These are phyloP conservation scores for Euura saliciscinereae DNA, from an alignment of 1,140 invertebrate genomes.

Conservation along the genomic window DNA sequence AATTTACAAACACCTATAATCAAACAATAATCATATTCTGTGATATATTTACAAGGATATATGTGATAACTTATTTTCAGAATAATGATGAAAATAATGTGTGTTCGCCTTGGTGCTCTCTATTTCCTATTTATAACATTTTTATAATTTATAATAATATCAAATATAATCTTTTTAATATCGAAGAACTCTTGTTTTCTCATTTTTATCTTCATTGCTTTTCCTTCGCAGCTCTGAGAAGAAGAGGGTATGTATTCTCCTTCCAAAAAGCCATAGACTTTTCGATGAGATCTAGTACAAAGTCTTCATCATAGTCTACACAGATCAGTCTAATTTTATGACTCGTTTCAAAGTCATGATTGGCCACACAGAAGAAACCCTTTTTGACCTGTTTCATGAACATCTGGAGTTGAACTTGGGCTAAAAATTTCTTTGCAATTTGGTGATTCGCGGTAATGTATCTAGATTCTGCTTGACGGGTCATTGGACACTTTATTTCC, in stretches of 20 bases:
- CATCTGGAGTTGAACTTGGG: conserved; percentile 62
- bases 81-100: neutral
- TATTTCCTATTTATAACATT: neutral
- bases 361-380: conserved; percentile 43
- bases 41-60: neutral
- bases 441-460: conserved; percentile 45
- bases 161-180: conserved; percentile 3
- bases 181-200: neutral
- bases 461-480: conserved; percentile 48
- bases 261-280: conserved; percentile 23
- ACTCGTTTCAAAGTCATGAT: conserved; percentile 35
- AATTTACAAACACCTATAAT: conserved; percentile 42
- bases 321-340: conserved; percentile 30
- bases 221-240: neutral
- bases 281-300: conserved; percentile 14
- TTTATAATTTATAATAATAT: conserved; percentile 3
- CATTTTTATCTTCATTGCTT: neutral
- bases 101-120: neutral
- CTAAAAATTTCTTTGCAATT: conserved; percentile 52
- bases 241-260: conserved; percentile 22
- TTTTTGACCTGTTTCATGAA: conserved; percentile 48
- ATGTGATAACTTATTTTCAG: neutral
- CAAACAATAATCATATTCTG: conserved; percentile 16
- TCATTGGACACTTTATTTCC: conserved; percentile 57
- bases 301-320: conserved; percentile 21